phyloP scores from a whole-genome alignment of 1,140 invertebrate genomes.

The Drosophila lini region DNA sequence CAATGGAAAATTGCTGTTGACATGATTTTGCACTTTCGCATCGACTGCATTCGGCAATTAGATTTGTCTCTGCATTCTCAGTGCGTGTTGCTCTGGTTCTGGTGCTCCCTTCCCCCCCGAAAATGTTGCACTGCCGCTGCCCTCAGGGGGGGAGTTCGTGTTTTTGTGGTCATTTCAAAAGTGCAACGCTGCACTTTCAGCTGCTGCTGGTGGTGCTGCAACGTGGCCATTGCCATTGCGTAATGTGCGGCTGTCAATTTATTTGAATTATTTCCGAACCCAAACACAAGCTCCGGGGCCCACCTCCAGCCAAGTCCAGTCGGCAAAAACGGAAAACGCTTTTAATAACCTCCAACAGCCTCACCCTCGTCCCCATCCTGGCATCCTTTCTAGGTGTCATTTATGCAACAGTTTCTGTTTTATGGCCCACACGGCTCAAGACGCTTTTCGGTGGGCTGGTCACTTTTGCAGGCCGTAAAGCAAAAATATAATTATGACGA shows the following conservation, averaged over 20 bases:
- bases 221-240: slow-evolving; percentile 71
- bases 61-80: slow-evolving; percentile 70
- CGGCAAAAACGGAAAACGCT: slow-evolving; percentile 61
- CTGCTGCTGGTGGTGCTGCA: slow-evolving; percentile 35
- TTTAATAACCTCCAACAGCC: slow-evolving; percentile 58
- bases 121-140: slow-evolving; percentile 9
- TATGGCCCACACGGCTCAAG: slow-evolving; percentile 53
- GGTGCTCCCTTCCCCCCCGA: neutral
- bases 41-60: slow-evolving; percentile 85
- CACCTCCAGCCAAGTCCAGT: slow-evolving; percentile 2
- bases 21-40: slow-evolving; percentile 84
- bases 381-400: slow-evolving; percentile 69
- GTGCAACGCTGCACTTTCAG: slow-evolving; percentile 70
- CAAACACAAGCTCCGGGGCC: slow-evolving; percentile 23
- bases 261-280: slow-evolving; percentile 76
- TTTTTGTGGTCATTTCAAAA: slow-evolving; percentile 70
- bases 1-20: slow-evolving; percentile 84
- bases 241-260: slow-evolving; percentile 81
- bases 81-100: slow-evolving; percentile 42
- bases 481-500: slow-evolving; percentile 80
- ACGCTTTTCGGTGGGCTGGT: slow-evolving; percentile 69
- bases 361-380: neutral
- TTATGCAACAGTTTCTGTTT: slow-evolving; percentile 81
- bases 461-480: slow-evolving; percentile 80
- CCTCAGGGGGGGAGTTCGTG: slow-evolving; percentile 40